Evolutionary conservation across 1,140 invertebrate species (phyloP), one percentile per base, ranked within the genome.

Genomic region (Drosophila repleta): DNA sequence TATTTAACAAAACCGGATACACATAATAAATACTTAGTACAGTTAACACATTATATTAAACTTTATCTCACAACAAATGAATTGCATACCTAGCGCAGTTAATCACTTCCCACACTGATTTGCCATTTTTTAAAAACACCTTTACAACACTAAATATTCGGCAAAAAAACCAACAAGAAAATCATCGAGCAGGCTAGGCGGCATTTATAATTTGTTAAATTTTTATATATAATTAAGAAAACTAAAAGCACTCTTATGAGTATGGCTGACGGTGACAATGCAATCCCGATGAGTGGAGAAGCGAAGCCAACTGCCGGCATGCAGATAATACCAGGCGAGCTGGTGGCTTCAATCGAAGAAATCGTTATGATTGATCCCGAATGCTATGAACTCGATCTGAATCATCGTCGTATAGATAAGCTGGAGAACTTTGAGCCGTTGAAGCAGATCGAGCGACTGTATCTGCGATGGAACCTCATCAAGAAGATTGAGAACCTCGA

Each of bases 401-500:
- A 98, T 93, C 97, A 99, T 92, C 95, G 95, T 17, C 94, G 96
- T 76, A 95, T 98, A 69, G 94, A 93, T 10, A 96, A 96, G 91
- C 93, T 98, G 73, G 95, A 97, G 78, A 96, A 97, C 90, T 93
- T 98, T 15, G 96, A 97, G 79, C 94, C 94, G 2, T 88, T 98
- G 11, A 94, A 91, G 17, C 93, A 94, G 70, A 93, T 97, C 35
- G 95, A 98, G 93, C 95, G 94, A 79, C 92, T 91, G 32, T 98
- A 95, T 90, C 93, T 99, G 20, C 94, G 98, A 46, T 98, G 98
- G 96, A 99, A 99, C 93, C 93, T 98, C 0, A 97, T 99, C 10
- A 98, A 96, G 79, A 97, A 97, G 88, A 99, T 99, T 88, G 97
- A 98, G 91, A 97, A 98, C 92, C 90, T 98, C 18, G 90, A 95